Base-by-base conservation (phyloP, 2,113 vertebrate genomes). In the Nothobranchius kuhntae region DNA sequence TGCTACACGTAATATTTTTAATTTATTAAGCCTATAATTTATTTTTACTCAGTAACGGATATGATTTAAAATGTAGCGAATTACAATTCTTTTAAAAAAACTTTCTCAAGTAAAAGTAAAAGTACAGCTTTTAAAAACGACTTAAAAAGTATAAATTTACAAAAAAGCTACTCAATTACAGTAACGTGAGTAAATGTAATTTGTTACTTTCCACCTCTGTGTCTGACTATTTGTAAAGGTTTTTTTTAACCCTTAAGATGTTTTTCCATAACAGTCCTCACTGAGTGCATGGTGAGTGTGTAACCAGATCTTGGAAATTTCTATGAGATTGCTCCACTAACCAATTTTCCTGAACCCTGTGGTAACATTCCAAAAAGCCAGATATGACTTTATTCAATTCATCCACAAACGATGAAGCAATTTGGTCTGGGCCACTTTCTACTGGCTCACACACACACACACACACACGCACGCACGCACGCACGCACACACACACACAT, bases 381-480 rank as follows among this genome's bases (percentile, higher is more conserved):
- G 86, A 89, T 89, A 86, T 84, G 85, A 85, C 86, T 89, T 89
- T 89, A 91, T 89, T 88, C 78, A 89, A 89, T 91, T 89, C 87
- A 89, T 89, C 86, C 83, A 75, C 68, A 82, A 89, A 91, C 47
- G 83, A 81, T 89, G 86, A 89, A 89, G 85, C 83, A 86, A 89
- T 91, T 88, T 87, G 38, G 78, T 50, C 66, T 75, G 3, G 47
- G 85, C 86, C 85, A 89, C 86, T 89, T 88, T 87, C 78, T 75
- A 58, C 78, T 83, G 74, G 57, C 80, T 84, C 73, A 80, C 82
- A 86, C 81, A 77, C 65, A 62, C 61, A 40, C 62, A 11, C n/a
- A 50, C 54, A 58, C 71, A 40, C 62, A 52, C 60, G 44, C 54
- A 40, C 57, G 45, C 51, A 1, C 11, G 54, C 54, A 50, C 67